These are phyloP conservation scores for Noctua janthe DNA, from an alignment of 2,888 invertebrate species.

Conservation along the genomic window DNA sequence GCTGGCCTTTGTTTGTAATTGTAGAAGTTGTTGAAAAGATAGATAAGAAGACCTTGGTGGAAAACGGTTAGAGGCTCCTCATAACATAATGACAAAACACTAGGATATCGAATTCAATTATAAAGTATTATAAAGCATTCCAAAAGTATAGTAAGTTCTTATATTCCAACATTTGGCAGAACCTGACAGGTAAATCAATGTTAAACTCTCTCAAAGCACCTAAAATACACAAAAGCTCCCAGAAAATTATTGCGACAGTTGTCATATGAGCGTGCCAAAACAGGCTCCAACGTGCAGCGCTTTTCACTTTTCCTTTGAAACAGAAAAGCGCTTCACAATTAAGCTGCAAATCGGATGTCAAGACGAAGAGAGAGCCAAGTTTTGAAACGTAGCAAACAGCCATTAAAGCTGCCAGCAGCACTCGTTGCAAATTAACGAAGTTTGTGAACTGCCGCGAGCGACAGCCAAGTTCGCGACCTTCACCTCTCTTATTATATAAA, in stretches of 20 bases:
- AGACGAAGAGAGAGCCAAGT: conserved; percentile 40
- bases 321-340: conserved; percentile 28
- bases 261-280: conserved; percentile 11
- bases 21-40: background rate
- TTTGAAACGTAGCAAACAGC: conserved; percentile 53
- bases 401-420: conserved; percentile 62
- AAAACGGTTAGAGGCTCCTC: too few species aligned
- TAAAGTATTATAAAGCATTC: too few species aligned
- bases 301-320: conserved; percentile 20
- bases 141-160: too few species aligned
- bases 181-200: too few species aligned
- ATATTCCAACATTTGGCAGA: too few species aligned
- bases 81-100: background rate
- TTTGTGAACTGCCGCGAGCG: conserved; percentile 51
- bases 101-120: background rate
- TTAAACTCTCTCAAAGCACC: background rate
- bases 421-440: conserved; percentile 65
- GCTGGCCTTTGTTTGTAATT: conserved; percentile 10
- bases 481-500: conserved; percentile 33
- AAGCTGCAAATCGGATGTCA: conserved; percentile 33
- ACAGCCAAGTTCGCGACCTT: conserved; percentile 66
- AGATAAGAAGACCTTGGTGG: background rate
- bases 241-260: background rate
- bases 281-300: conserved; percentile 10
- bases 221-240: background rate